Base-by-base conservation (phyloP, 2,888 invertebrate species). In the Dione juno region DNA sequence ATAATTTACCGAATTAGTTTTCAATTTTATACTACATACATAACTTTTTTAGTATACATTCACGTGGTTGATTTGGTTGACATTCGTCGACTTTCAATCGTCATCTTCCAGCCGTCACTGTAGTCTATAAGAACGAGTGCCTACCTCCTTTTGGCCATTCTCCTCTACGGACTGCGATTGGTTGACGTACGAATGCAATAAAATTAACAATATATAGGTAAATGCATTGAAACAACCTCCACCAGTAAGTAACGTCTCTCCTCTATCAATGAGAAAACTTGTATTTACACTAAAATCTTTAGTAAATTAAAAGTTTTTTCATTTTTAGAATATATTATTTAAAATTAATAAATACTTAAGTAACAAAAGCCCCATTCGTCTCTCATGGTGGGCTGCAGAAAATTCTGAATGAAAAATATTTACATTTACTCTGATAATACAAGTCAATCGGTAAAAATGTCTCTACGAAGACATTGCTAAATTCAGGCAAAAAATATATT, bases 131-230 rank as follows among this genome's bases (percentile, higher is more conserved):
- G 87, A 89, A 85, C 85, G 83, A 85, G 82, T 81, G 90, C 93
- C 92, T 93, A 93, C 93, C 93, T 93, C 93, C 87, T 85, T 92
- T 80, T 89, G 92, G 88, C 92, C 93, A 89, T 93, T 92, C 88
- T 93, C 93, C 92, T 92, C 93, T 90, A 93, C 91, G 85, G 93
- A 90, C 93, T 93, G 93, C 93, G 91, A 89, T 92, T 92, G 92
- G 92, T 92, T 86, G 93, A 88, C 91, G 93, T 88, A 93, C 88
- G 93, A 93, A 93, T 93, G 93, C 93, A 93, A 93, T 93, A 92
- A 93, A 92, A 93, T 92, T 90, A 91, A 90, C 87, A 92, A 90
- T 87, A 91, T 88, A 89, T 90, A 93, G 90, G 88, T 93, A 91
- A 92, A 92, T 92, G 92, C 92, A 89, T 88, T 91, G 85, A 87